Conservation (phyloP, 2,888 invertebrate genomes). For the Hemistola chrysoprasaria region DNA sequence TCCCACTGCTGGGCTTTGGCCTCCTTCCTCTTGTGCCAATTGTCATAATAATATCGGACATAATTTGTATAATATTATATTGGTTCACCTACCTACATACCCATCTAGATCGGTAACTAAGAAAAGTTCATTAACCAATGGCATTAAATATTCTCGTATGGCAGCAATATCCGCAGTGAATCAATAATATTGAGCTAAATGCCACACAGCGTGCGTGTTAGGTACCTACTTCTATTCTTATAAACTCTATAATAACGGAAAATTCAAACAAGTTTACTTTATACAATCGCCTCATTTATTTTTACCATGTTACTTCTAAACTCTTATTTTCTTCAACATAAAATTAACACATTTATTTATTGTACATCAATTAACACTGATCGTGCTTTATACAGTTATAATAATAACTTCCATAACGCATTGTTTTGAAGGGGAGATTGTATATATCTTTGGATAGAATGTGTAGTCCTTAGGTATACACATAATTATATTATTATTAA, state of each 20-base stretch:
- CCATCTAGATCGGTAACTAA: not conserved
- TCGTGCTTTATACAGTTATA: slow-evolving; percentile 50
- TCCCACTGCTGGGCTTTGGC: no score
- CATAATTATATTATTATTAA: slow-evolving; percentile 20
- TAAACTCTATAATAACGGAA: not conserved
- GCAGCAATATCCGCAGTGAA: slow-evolving; percentile 3
- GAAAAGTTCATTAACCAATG: slow-evolving; percentile 1
- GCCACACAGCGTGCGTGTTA: slow-evolving; percentile 5
- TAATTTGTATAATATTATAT: no score
- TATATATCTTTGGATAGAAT: slow-evolving; percentile 56
- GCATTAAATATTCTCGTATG: slow-evolving; percentile 5
- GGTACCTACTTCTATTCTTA: not conserved
- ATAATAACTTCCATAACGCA: slow-evolving; percentile 33
- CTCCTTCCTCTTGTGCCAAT: no score
- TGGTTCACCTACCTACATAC: no score
- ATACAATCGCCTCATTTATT: slow-evolving; percentile 76
- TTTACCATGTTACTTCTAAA: slow-evolving; percentile 61
- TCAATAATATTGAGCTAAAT: slow-evolving; percentile 9
- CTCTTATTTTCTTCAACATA: slow-evolving; percentile 64
- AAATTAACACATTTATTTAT: slow-evolving; percentile 70
- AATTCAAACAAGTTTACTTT: slow-evolving; percentile 49
- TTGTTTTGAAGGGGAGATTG: slow-evolving; percentile 43
- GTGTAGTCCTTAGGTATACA: slow-evolving; percentile 33
- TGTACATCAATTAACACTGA: slow-evolving; percentile 72
- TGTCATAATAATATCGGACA: no score